phyloP scores from a whole-genome alignment of 2,888 invertebrate genomes.

The Dromius quadrimaculatus region DNA sequence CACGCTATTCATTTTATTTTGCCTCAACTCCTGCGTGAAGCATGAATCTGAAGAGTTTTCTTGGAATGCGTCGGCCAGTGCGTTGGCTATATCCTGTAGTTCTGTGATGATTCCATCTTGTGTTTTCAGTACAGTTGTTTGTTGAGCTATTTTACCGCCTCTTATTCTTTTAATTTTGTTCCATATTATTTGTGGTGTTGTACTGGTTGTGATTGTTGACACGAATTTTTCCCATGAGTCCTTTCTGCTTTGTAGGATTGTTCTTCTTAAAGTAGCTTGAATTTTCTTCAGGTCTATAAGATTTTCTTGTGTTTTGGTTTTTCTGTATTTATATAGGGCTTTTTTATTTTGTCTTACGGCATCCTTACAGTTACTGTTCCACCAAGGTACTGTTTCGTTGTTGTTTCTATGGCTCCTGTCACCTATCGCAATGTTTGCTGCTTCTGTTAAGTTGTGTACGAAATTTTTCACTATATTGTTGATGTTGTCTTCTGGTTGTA shows the following conservation, averaged over 20 bases:
- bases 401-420: not conserved
- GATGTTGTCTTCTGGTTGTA: not conserved
- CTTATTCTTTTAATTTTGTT: no score
- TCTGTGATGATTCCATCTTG: not conserved
- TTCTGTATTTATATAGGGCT: not conserved
- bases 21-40: no score
- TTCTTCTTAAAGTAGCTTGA: not conserved
- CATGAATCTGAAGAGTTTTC: not conserved
- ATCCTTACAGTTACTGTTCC: not conserved
- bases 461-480: no score
- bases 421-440: not conserved
- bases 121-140: not conserved
- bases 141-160: not conserved
- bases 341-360: not conserved
- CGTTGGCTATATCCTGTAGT: not conserved
- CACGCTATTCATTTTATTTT: no score
- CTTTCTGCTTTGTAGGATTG: not conserved
- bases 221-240: not conserved
- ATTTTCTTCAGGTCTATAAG: not conserved
- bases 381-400: not conserved
- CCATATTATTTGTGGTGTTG: conserved; percentile 1
- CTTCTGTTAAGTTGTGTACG: no score
- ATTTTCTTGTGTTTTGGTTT: conserved; percentile 1
- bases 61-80: no score
- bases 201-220: not conserved